These are phyloP conservation scores for Tetanocera ferruginea DNA, from an alignment of 2,888 invertebrate species.

Conservation along the genomic window DNA sequence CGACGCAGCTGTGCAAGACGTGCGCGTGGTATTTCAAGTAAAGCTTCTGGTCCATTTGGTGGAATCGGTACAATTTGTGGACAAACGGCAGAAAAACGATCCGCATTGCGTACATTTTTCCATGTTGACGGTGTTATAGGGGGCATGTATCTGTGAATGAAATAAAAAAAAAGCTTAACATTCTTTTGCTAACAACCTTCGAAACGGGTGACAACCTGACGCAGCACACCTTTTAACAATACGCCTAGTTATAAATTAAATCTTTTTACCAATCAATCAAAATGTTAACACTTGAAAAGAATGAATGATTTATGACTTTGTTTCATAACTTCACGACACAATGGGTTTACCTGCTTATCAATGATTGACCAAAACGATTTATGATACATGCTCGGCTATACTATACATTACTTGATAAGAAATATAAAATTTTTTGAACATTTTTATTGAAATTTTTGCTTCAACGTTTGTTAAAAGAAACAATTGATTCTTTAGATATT, in stretches of 20 bases:
- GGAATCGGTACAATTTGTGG: constrained; percentile 83
- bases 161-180: neutral
- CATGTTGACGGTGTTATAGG: constrained; percentile 93
- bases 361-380: neutral
- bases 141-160: constrained; percentile 84
- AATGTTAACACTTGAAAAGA: neutral
- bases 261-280: neutral
- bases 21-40: constrained; percentile 84
- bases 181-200: neutral
- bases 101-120: constrained; percentile 84
- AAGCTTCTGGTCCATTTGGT: constrained; percentile 71
- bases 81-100: constrained; percentile 87
- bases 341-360: neutral
- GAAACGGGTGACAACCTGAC: too few relatives aligned
- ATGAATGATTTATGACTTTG: neutral
- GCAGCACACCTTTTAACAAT: neutral
- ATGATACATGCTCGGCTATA: too few relatives aligned
- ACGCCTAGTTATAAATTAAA: neutral
- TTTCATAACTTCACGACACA: neutral
- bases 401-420: too few relatives aligned
- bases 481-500: too few relatives aligned
- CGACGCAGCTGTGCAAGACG: constrained; percentile 88
- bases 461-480: too few relatives aligned
- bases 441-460: too few relatives aligned
- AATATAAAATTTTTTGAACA: too few relatives aligned